A percentile compares a stretch with the other conserved stretches of the same genome.
Conservation (phyloP, 2,113 vertebrate genomes). For the Acanthochromis polyacanthus region DNA sequence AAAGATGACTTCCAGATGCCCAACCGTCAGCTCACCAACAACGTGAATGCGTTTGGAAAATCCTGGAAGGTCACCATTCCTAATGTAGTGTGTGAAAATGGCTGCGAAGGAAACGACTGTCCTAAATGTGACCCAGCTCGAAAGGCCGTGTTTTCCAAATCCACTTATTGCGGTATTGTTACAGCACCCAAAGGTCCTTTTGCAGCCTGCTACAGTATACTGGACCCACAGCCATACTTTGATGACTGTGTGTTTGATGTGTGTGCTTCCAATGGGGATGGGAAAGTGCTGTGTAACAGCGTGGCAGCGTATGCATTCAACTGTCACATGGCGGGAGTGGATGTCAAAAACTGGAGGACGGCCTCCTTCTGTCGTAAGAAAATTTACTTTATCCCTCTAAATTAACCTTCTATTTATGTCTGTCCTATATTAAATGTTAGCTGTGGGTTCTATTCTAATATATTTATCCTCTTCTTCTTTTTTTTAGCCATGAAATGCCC, state of each 20-base stretch:
- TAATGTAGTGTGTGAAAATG: slow-evolving; percentile 65
- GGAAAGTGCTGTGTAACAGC: slow-evolving; percentile 76
- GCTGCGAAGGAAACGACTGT: slow-evolving; percentile 65
- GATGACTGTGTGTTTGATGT: slow-evolving; percentile 81
- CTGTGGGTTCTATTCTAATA: background rate
- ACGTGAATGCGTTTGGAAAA: slow-evolving; percentile 67
- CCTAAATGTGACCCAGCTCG: slow-evolving; percentile 45
- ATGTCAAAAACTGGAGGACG: slow-evolving; percentile 79
- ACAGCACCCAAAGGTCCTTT: slow-evolving; percentile 75
- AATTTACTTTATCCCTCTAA: background rate
- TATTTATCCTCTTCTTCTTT: slow-evolving; percentile 3
- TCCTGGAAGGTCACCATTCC: slow-evolving; percentile 77
- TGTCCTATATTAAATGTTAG: background rate
- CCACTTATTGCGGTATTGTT: slow-evolving; percentile 75
- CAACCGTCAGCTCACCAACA: background rate
- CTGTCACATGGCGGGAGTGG: slow-evolving; percentile 72
- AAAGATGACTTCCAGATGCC: slow-evolving; percentile 73
- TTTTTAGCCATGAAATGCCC: slow-evolving; percentile 83
- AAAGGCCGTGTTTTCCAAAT: slow-evolving; percentile 68
- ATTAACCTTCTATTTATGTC: no score
- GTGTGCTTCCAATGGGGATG: slow-evolving; percentile 75
- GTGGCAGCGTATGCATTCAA: slow-evolving; percentile 77
- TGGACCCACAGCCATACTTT: slow-evolving; percentile 78
- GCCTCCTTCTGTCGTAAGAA: slow-evolving; percentile 80
- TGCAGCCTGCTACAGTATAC: slow-evolving; percentile 70